Percentiles rank a stretch among this genome's conserved stretches.
phyloP scores from a whole-genome alignment of 2,888 invertebrate genomes.

The Glaucopsyche alexis region DNA sequence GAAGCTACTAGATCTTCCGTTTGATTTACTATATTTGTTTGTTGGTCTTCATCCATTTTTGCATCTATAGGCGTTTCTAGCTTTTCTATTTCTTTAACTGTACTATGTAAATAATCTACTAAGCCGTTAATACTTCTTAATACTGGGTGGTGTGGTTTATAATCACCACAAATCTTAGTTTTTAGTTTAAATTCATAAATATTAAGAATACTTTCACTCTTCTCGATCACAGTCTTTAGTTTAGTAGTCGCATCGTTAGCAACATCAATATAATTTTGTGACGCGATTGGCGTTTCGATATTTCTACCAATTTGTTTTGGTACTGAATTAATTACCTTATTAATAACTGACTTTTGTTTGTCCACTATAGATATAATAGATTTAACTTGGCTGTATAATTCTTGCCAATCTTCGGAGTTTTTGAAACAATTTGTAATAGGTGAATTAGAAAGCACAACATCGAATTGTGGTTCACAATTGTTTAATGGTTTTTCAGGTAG shows the following conservation, averaged over 20 bases:
- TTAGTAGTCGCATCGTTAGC: slow-evolving; percentile 54
- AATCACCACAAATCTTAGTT: slow-evolving; percentile 43
- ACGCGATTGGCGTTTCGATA: slow-evolving; percentile 46
- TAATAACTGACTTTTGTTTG: slow-evolving; percentile 62
- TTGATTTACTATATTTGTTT: slow-evolving; percentile 47
- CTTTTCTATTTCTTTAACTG: slow-evolving; percentile 47
- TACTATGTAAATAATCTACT: slow-evolving; percentile 52
- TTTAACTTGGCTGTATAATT: slow-evolving; percentile 57
- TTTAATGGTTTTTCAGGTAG: slow-evolving; percentile 56
- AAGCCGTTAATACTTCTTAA: slow-evolving; percentile 55
- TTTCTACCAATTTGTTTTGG: slow-evolving; percentile 56
- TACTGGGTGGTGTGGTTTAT: slow-evolving; percentile 56
- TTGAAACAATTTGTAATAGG: slow-evolving; percentile 62
- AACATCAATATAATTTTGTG: slow-evolving; percentile 62
- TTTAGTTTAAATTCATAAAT: slow-evolving; percentile 59
- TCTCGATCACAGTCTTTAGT: slow-evolving; percentile 51
- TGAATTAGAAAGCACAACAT: slow-evolving; percentile 59
- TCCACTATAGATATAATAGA: slow-evolving; percentile 53
- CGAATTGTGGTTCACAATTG: slow-evolving; percentile 60
- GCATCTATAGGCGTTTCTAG: slow-evolving; percentile 49
- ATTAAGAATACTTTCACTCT: slow-evolving; percentile 52
- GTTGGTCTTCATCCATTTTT: slow-evolving; percentile 48
- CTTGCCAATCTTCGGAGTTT: slow-evolving; percentile 65
- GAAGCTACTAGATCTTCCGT: slow-evolving; percentile 65
- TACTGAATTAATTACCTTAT: slow-evolving; percentile 52